phyloP scores from a whole-genome alignment of 2,113 vertebrate genomes.

The Perca schrenkii region DNA sequence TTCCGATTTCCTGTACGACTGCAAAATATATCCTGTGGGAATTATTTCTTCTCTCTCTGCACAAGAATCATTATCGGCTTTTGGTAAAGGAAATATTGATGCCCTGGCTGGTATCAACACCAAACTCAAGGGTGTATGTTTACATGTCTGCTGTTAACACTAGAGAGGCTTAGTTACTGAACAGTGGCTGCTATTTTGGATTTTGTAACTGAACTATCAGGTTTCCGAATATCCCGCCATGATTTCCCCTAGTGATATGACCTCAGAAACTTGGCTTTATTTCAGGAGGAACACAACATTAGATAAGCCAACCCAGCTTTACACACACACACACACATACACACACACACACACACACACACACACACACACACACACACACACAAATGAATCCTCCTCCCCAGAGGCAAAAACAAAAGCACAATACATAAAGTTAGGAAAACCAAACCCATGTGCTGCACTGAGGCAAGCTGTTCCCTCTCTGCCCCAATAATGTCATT shows the following conservation, averaged over 20 bases:
- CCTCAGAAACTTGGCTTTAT: conserved; percentile 54
- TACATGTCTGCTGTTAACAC: conserved; percentile 28
- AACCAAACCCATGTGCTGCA: conserved; percentile 46
- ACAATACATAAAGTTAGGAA: conserved; percentile 30
- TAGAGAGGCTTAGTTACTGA: conserved; percentile 16
- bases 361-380: conserved; percentile 13
- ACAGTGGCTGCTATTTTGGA: conserved; percentile 48
- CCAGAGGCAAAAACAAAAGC: conserved; percentile 42
- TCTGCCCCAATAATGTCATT: conserved; percentile 49
- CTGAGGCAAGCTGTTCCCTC: conserved; percentile 32
- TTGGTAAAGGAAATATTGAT: conserved; percentile 34
- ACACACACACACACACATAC: conserved; percentile 1
- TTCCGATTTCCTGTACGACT: neutral
- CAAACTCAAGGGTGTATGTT: conserved; percentile 14
- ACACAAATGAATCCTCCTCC: conserved; percentile 19
- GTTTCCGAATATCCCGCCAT: conserved; percentile 47
- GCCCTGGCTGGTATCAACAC: neutral
- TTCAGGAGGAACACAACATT: conserved; percentile 49
- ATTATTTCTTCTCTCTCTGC: neutral
- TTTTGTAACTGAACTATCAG: conserved; percentile 61
- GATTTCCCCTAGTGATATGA: conserved; percentile 42
- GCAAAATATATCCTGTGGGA: neutral
- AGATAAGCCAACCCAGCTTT: neutral
- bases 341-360: conserved; percentile 11
- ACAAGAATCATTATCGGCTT: neutral